Percentiles rank a stretch among this genome's conserved stretches.
phyloP scores from a whole-genome alignment of 2,797 vertebrate species.

The Heteromormyrus szaboi region DNA sequence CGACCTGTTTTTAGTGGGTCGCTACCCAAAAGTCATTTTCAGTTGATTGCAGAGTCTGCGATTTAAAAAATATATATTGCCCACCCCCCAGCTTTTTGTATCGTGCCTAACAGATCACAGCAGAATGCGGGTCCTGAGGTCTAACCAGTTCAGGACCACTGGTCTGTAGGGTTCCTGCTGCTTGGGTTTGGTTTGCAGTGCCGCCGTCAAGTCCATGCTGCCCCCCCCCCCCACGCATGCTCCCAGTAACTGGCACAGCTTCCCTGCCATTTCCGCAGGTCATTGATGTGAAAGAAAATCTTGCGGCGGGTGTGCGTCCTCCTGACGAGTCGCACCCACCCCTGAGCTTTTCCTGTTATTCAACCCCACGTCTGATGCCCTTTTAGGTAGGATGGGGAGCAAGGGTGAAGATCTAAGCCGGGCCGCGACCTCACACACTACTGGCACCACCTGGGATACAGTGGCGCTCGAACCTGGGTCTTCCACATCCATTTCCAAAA shows the following conservation, averaged over 20 bases:
- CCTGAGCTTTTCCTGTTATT: slow-evolving; percentile 38
- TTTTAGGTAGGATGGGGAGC: slow-evolving; percentile 21
- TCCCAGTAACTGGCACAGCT: slow-evolving; percentile 2
- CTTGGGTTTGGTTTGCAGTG: neutral
- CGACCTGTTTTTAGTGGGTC: neutral
- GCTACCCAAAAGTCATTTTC: neutral
- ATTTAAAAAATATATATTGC: neutral
- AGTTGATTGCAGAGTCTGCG: neutral
- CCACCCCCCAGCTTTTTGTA: neutral
- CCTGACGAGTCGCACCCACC: slow-evolving; percentile 26
- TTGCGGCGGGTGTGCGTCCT: neutral
- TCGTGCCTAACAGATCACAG: neutral
- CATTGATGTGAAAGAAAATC: slow-evolving; percentile 20
- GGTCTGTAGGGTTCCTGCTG: neutral
- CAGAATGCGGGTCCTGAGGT: neutral
- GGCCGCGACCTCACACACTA: neutral
- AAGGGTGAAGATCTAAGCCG: slow-evolving; percentile 18
- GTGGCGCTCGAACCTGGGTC: neutral
- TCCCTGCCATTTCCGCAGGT: neutral
- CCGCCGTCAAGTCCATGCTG: neutral
- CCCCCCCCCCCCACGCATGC: neutral
- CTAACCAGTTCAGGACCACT: neutral
- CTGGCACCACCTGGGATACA: neutral
- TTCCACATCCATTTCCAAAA: neutral
- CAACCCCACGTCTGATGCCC: slow-evolving; percentile 24